Evolutionary conservation across 2,113 vertebrate genomes (phyloP).

Genomic region (Irena cyanogastra): DNA sequence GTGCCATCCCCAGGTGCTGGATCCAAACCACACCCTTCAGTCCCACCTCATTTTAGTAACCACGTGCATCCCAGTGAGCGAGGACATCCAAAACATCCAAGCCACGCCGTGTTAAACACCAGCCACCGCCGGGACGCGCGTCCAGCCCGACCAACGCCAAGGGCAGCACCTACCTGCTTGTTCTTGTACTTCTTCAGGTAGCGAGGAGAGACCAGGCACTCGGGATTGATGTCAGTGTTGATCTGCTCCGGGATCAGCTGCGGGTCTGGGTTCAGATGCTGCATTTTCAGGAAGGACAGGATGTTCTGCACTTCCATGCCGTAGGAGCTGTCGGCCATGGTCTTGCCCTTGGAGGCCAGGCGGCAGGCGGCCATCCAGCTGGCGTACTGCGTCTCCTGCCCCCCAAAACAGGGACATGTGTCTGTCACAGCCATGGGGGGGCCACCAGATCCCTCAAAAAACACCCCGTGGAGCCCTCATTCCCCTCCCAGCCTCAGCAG

Average conservation of each 20-base stretch:
- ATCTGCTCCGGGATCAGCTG: conserved; percentile 91
- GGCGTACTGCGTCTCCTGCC: conserved; percentile 94
- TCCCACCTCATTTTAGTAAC: neutral
- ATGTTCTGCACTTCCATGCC: conserved; percentile 98
- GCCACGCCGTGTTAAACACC: neutral
- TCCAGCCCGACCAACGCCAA: accelerated
- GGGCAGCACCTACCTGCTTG: conserved; percentile 83
- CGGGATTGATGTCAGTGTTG: conserved; percentile 92
- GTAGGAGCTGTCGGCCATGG: conserved; percentile 98
- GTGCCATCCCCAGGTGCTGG: neutral
- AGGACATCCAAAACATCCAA: neutral
- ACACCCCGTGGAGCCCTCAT: neutral
- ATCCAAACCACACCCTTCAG: neutral
- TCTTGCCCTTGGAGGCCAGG: conserved; percentile 96
- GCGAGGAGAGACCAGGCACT: conserved; percentile 94
- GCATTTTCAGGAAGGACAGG: conserved; percentile 98
- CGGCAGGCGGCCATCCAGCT: conserved; percentile 99
- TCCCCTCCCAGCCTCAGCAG: neutral
- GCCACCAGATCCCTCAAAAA: neutral
- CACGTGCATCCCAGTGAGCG: neutral
- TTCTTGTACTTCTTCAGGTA: conserved; percentile 98
- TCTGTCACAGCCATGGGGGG: neutral
- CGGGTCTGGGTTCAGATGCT: conserved; percentile 95
- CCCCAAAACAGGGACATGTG: neutral
- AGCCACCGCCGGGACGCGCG: neutral